Conservation (phyloP, 2,797 vertebrate species). For the Acrocephalus scirpaceus region DNA sequence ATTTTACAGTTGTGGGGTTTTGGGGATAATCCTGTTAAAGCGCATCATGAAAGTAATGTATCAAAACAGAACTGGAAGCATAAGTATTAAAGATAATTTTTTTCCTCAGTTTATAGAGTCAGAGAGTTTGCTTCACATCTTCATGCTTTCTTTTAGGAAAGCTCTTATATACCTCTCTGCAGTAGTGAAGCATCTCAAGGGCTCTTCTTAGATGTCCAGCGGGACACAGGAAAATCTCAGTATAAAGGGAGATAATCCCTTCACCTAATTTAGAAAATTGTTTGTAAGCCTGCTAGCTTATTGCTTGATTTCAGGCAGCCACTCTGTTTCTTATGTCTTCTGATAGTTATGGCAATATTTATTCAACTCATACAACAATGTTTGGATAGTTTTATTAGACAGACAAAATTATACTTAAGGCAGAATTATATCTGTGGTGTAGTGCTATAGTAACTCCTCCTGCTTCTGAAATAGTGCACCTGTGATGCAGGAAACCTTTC, state of each 20-base stretch:
- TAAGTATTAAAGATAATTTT: neutral
- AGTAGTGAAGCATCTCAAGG: neutral
- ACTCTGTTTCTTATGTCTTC: neutral
- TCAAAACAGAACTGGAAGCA: neutral
- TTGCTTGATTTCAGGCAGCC: neutral
- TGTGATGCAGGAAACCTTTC: neutral
- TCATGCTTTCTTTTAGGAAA: neutral
- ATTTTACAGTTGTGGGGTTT: neutral
- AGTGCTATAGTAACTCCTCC: neutral
- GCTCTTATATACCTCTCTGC: neutral
- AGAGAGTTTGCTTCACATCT: neutral
- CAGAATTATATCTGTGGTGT: neutral
- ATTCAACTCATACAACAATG: neutral
- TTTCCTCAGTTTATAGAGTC: neutral
- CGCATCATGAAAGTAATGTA: neutral
- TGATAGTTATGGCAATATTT: neutral
- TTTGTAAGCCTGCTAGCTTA: neutral
- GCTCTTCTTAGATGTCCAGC: neutral
- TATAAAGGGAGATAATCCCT: neutral
- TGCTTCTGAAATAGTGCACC: neutral
- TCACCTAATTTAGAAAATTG: neutral
- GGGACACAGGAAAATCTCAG: neutral
- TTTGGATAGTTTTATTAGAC: neutral
- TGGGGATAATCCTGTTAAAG: neutral
- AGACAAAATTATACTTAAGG: neutral